Conservation (phyloP, 2,888 invertebrate species). For the Dynastes tityus region DNA sequence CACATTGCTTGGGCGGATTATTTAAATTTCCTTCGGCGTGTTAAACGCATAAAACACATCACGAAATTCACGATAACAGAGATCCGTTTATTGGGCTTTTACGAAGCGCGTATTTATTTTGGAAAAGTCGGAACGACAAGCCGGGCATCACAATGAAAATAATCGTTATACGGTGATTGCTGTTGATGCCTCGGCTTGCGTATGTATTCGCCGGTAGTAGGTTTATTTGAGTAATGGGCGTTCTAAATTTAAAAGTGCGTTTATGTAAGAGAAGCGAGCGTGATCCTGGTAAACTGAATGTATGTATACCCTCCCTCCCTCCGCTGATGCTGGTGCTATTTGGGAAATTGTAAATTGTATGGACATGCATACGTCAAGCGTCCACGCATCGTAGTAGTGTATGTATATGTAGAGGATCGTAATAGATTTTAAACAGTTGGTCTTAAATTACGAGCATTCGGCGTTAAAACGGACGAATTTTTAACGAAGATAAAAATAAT, state of each 20-base stretch:
- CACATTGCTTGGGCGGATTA: neutral
- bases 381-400: too few species aligned
- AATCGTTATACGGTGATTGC: constrained; percentile 18
- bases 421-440: too few species aligned
- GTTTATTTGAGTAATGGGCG: constrained; percentile 37
- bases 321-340: neutral
- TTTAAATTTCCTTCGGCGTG: constrained; percentile 1
- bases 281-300: neutral
- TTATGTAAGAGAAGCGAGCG: constrained; percentile 26
- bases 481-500: too few species aligned
- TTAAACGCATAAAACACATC: constrained; percentile 12
- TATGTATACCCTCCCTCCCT: neutral
- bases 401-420: too few species aligned
- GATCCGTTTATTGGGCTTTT: constrained; percentile 8
- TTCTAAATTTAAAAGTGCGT: constrained; percentile 29
- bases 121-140: neutral
- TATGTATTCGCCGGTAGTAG: neutral
- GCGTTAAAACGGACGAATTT: too few species aligned
- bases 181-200: too few species aligned
- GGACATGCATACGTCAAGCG: too few species aligned
- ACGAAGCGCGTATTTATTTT: constrained; percentile 24
- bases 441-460: too few species aligned
- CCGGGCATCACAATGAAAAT: constrained; percentile 26
- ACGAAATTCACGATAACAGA: constrained; percentile 21
- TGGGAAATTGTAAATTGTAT: too few species aligned